Evolutionary conservation across 2,888 invertebrate genomes (phyloP).

Genomic region (Chrysomela aeneicollis): DNA sequence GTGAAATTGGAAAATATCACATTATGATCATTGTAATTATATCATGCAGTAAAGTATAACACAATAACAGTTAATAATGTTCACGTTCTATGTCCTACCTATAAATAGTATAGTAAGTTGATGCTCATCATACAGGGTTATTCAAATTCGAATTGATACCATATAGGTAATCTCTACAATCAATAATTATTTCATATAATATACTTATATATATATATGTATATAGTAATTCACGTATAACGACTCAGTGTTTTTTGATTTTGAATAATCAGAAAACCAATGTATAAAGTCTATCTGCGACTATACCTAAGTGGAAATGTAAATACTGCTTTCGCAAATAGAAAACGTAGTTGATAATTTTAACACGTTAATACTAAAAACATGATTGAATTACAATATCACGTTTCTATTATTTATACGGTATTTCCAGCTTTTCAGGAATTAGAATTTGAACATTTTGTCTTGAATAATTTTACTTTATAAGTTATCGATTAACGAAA

Average conservation of each 20-base stretch:
- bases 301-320: slow-evolving; percentile 15
- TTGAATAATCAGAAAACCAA: no score
- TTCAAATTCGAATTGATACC: no score
- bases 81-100: no score
- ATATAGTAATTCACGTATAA: no score
- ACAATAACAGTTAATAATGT: neutral
- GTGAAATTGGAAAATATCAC: neutral
- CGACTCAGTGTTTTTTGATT: no score
- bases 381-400: slow-evolving; percentile 12
- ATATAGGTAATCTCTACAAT: no score
- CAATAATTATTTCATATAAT: no score
- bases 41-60: neutral
- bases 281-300: neutral
- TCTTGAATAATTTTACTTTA: no score
- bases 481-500: no score
- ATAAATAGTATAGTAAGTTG: no score
- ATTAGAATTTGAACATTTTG: neutral
- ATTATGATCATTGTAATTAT: neutral
- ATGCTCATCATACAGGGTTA: no score
- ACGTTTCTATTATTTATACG: neutral
- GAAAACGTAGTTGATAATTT: slow-evolving; percentile 17
- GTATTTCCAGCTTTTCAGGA: slow-evolving; percentile 2
- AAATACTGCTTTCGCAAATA: slow-evolving; percentile 6
- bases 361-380: slow-evolving; percentile 16
- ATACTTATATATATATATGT: no score